These are phyloP conservation scores for Hartigia nigra DNA, from an alignment of 2,888 invertebrate genomes.

Conservation along the genomic window DNA sequence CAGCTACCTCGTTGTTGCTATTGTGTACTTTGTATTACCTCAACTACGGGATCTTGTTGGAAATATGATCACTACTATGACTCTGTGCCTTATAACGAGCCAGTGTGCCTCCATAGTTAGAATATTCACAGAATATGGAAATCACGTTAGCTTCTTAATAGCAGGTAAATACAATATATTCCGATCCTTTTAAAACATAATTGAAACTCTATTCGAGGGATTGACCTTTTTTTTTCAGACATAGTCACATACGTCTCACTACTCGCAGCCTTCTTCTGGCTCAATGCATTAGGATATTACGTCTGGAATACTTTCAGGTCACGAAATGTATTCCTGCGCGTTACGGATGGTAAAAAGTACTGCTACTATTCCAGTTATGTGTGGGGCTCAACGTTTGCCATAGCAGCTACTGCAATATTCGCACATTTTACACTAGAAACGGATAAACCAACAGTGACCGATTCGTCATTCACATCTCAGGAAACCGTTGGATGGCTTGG, in stretches of 20 bases:
- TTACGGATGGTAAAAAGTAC: slow-evolving; percentile 87
- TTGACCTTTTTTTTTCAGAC: slow-evolving; percentile 70
- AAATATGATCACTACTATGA: slow-evolving; percentile 86
- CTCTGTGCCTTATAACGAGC: slow-evolving; percentile 79
- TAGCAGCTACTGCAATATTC: slow-evolving; percentile 81
- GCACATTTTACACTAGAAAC: slow-evolving; percentile 85
- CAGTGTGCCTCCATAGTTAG: slow-evolving; percentile 83
- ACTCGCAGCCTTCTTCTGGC: slow-evolving; percentile 86
- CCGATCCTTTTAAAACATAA: neutral
- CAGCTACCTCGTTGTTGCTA: slow-evolving; percentile 77
- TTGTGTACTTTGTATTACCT: slow-evolving; percentile 85
- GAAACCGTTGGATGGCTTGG: slow-evolving; percentile 86
- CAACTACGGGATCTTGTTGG: slow-evolving; percentile 85
- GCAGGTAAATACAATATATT: slow-evolving; percentile 71
- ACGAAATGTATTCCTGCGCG: slow-evolving; percentile 84
- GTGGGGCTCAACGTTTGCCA: slow-evolving; percentile 78
- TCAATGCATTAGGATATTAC: slow-evolving; percentile 87
- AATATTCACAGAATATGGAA: slow-evolving; percentile 83
- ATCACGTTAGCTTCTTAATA: slow-evolving; percentile 82
- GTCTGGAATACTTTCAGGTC: slow-evolving; percentile 91
- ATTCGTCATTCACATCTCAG: slow-evolving; percentile 68
- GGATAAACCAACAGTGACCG: slow-evolving; percentile 67
- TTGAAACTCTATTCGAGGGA: neutral
- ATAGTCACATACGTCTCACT: slow-evolving; percentile 81
- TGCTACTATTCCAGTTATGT: slow-evolving; percentile 88